Evolutionary conservation across 2,797 vertebrate species (phyloP), one percentile per base, ranked within the genome.

Genomic region (Peromyscus melanophrys): DNA sequence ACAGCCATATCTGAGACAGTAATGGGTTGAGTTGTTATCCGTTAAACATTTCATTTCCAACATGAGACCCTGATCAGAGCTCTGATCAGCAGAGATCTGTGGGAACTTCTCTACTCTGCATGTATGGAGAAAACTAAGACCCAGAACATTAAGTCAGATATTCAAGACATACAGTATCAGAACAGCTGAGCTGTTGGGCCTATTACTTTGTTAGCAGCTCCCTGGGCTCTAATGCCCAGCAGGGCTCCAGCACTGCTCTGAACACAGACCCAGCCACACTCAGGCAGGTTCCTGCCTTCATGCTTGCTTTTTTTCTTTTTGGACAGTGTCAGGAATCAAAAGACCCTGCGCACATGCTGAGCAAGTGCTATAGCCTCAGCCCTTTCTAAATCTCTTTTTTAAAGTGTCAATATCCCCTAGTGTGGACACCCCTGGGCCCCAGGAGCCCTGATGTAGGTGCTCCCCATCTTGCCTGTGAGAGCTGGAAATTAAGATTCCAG

Each of bases 21-120:
- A 2, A 12, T 27, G 73, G 59, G 29, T 25, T 2, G 6, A 61
- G n/a, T 2, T 71, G 1, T 57, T 49, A 46, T 46, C 37, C 59
- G 14, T 17, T 4, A 21, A 43, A 21, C 11, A 34, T 43, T 80
- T 69, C 4, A 71, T 23, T 81, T 61, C 40, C n/a, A 85, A 63
- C 82, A 63, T 3, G 37, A 52, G 40, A 75, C 59, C 5, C 17
- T 17, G n/a, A 57, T 21, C 13, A 8, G 65, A 63, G 37, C 14
- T 0, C 1, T 37, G 6, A 43, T 55, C 0, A 5, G 10, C n/a
- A 29, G 40, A 82, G 25, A 71, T 27, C 55, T 31, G 14, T 1
- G 3, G 75, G 31, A 61, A 11, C 13, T 29, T 80, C 63, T 65
- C 40, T 34, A 71, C 63, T 63, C 23, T 57, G 40, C 2, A 9